phyloP scores from a whole-genome alignment of 1,140 invertebrate genomes.

The Cheumatopsyche charites region DNA sequence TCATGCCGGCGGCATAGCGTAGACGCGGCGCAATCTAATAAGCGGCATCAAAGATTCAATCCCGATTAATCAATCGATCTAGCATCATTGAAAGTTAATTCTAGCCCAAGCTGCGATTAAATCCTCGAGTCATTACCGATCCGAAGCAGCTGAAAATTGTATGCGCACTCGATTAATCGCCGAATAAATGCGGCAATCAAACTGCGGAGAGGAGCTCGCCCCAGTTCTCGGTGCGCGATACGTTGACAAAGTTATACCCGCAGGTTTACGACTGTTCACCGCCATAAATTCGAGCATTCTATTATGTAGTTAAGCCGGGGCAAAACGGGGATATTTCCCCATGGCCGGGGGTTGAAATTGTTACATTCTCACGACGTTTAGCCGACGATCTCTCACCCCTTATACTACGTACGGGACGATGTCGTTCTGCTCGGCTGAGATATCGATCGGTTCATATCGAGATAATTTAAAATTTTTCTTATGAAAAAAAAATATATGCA shows the following conservation, averaged over 20 bases:
- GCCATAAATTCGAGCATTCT: constrained; percentile 33
- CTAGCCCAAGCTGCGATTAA: neutral
- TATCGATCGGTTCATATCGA: no score
- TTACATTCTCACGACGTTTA: constrained; percentile 25
- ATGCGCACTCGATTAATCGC: constrained; percentile 11
- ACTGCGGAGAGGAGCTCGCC: neutral
- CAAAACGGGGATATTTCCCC: constrained; percentile 24
- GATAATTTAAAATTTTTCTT: no score
- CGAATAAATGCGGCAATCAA: constrained; percentile 17
- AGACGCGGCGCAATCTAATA: no score
- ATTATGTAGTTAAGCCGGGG: constrained; percentile 33
- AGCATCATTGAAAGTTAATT: no score
- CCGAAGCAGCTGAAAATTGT: neutral
- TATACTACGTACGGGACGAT: neutral
- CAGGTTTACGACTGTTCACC: constrained; percentile 30
- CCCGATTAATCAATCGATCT: no score
- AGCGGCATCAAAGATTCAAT: no score
- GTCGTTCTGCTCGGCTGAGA: no score
- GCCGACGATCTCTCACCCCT: neutral
- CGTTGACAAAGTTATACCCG: constrained; percentile 33
- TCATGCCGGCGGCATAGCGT: no score
- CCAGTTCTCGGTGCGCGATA: neutral
- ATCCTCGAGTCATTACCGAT: neutral
- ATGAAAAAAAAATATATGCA: no score
- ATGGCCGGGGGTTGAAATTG: constrained; percentile 18